phyloP scores from a whole-genome alignment of 2,797 vertebrate genomes.

The Takifugu rubripes region DNA sequence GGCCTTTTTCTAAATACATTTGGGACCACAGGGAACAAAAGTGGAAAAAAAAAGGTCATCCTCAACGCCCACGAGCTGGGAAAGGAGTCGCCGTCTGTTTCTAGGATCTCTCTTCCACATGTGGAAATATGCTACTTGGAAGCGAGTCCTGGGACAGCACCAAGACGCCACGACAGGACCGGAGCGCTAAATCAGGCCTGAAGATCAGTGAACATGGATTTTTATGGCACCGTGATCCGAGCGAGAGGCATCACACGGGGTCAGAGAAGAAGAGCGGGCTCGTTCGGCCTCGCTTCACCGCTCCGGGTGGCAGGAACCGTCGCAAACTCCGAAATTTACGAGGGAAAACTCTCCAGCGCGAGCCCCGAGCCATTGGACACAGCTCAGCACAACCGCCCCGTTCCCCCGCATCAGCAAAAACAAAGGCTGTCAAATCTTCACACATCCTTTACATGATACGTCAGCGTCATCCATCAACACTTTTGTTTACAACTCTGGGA shows the following conservation, averaged over 20 bases:
- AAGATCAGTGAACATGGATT: slow-evolving; percentile 28
- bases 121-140: slow-evolving; percentile 21
- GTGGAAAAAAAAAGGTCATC: slow-evolving; percentile 19
- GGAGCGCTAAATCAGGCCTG: slow-evolving; percentile 15
- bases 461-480: slow-evolving; percentile 16
- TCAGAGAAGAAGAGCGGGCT: slow-evolving; percentile 41
- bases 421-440: slow-evolving; percentile 17
- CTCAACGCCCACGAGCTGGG: slow-evolving; percentile 26
- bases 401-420: slow-evolving; percentile 27
- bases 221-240: slow-evolving; percentile 14
- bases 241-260: slow-evolving; percentile 40
- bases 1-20: neutral
- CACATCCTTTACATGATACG: slow-evolving; percentile 10
- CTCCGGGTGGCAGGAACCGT: slow-evolving; percentile 40
- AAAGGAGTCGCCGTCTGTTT: slow-evolving; percentile 14
- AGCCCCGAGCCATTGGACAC: slow-evolving; percentile 21
- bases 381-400: slow-evolving; percentile 31
- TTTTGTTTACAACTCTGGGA: slow-evolving; percentile 27
- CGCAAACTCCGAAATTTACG: slow-evolving; percentile 58
- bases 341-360: slow-evolving; percentile 55
- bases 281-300: slow-evolving; percentile 33
- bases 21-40: slow-evolving; percentile 3
- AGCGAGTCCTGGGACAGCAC: slow-evolving; percentile 5
- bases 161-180: slow-evolving; percentile 8
- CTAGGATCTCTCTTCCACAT: slow-evolving; percentile 21